Percentiles rank a stretch among this genome's conserved stretches.
phyloP scores from a whole-genome alignment of 2,113 vertebrate species.

The Notothenia coriiceps region DNA sequence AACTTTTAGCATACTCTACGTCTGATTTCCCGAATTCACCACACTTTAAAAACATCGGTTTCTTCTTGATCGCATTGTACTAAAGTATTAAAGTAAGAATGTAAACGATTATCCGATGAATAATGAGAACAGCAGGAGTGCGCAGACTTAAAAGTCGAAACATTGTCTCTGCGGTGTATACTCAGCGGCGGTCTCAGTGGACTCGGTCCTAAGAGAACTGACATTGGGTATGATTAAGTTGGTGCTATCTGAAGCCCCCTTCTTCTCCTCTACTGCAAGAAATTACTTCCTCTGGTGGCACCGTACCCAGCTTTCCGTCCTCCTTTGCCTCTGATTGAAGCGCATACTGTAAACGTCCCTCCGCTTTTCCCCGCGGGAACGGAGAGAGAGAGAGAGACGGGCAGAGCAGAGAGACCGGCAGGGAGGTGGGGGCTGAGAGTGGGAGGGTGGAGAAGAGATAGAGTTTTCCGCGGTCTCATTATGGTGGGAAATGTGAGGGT shows the following conservation, averaged over 20 bases:
- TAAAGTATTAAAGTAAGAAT: conserved; percentile 21
- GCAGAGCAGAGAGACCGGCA: conserved; percentile 38
- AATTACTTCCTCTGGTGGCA: conserved; percentile 42
- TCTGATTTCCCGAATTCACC: conserved; percentile 6
- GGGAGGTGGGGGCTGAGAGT: conserved; percentile 26
- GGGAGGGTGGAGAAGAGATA: conserved; percentile 56
- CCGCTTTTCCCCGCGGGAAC: conserved; percentile 28
- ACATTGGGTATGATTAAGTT: conserved; percentile 72
- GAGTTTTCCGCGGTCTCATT: conserved; percentile 80
- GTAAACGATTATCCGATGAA: conserved; percentile 33
- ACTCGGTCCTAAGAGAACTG: conserved; percentile 62
- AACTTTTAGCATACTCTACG: not conserved
- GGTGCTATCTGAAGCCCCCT: conserved; percentile 60
- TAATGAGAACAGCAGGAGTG: conserved; percentile 14
- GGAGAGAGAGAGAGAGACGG: conserved; percentile 28
- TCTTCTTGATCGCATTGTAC: conserved; percentile 26
- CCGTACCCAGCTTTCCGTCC: conserved; percentile 40
- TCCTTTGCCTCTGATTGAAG: conserved; percentile 62
- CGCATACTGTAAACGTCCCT: conserved; percentile 51
- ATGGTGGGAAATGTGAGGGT: conserved; percentile 83
- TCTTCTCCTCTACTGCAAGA: conserved; percentile 45
- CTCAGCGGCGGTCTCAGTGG: conserved; percentile 59
- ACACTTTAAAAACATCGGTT: conserved; percentile 10
- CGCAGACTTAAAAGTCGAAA: conserved; percentile 53
- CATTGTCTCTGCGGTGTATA: conserved; percentile 49